Evolutionary conservation across 2,797 vertebrate genomes (phyloP).

Genomic region (Sebastes steindachneri): DNA sequence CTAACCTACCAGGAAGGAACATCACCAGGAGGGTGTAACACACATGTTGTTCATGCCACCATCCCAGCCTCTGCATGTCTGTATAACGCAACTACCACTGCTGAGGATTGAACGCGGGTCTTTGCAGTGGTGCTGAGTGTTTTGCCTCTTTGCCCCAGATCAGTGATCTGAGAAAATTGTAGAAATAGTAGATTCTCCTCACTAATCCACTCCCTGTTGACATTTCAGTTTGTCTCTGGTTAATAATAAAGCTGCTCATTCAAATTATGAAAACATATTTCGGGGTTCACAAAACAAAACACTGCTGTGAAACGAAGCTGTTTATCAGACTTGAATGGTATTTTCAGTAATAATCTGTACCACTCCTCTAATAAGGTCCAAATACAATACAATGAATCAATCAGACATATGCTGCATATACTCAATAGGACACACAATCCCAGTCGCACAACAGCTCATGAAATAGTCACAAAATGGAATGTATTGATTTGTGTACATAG

Average conservation of each 20-base stretch:
- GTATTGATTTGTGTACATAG: too few relatives aligned
- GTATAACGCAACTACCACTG: not conserved
- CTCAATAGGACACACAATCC: not conserved
- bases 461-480: too few relatives aligned
- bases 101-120: not conserved
- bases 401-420: not conserved
- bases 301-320: slow-evolving; percentile 2
- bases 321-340: not conserved
- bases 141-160: not conserved
- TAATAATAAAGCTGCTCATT: slow-evolving; percentile 28
- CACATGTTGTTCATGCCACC: not conserved
- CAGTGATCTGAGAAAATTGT: slow-evolving; percentile 8
- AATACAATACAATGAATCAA: not conserved
- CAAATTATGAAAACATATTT: slow-evolving; percentile 16
- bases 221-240: slow-evolving; percentile 35
- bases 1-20: not conserved
- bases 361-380: not conserved
- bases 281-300: not conserved
- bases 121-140: not conserved
- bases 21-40: not conserved
- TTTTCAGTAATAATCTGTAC: not conserved
- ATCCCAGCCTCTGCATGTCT: not conserved
- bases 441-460: not conserved
- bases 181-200: slow-evolving; percentile 7
- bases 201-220: slow-evolving; percentile 25